A percentile compares a stretch with the other conserved stretches of the same genome.
These are phyloP conservation scores for Rhopilema esculentum DNA, from an alignment of 30 jellyfish, hydroid and myxozoan species.

Conservation along the genomic window DNA sequence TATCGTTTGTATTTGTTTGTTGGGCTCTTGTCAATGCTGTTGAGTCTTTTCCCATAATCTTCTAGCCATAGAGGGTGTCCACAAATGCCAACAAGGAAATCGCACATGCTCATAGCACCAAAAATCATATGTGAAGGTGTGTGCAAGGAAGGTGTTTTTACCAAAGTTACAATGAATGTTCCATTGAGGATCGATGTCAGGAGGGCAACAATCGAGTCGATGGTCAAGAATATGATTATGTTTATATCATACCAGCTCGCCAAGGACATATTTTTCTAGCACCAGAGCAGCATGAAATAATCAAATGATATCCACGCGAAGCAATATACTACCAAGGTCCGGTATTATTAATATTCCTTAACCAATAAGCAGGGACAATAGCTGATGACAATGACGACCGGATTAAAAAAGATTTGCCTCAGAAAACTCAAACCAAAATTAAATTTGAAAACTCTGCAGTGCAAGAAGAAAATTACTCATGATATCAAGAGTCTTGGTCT, in stretches of 20 bases:
- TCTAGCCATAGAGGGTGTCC: neutral
- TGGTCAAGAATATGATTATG: neutral
- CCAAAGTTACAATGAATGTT: neutral
- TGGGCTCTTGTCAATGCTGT: neutral
- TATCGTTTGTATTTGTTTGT: neutral
- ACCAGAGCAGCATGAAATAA: neutral
- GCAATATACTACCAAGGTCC: no score
- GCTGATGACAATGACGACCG: no score
- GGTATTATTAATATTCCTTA: no score
- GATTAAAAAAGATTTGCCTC: no score
- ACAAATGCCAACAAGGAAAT: slow-evolving; percentile 4
- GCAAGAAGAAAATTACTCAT: no score
- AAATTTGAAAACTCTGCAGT: no score
- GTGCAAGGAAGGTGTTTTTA: neutral
- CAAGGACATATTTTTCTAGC: neutral
- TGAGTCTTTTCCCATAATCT: neutral
- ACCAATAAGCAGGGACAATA: no score
- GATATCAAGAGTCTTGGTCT: no score
- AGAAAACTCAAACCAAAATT: no score
- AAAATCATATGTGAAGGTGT: neutral
- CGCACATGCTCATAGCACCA: neutral
- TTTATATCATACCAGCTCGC: neutral
- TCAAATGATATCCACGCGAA: neutral
- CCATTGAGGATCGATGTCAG: neutral
- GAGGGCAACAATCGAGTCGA: neutral